Base-by-base conservation (phyloP, 2,113 vertebrate species). In the Junco hyemalis region DNA sequence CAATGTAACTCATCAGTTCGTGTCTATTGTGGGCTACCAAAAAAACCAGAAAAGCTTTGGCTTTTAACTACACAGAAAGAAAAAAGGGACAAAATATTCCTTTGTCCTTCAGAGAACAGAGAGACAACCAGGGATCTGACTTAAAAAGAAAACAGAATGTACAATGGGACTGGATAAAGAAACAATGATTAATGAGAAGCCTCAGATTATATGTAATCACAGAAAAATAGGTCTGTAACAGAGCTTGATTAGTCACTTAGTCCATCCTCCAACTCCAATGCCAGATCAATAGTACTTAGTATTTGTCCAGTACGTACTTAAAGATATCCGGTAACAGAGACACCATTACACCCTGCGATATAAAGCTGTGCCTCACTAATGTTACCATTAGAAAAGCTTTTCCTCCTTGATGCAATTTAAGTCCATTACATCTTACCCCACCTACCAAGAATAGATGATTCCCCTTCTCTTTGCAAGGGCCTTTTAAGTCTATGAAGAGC, bases 211-310 rank as follows among this genome's bases (percentile, higher is more conserved):
- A 69, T 1, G 5, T 88, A 92, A 88, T 94, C 63, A 92, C 15
- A 80, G 63, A 83, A 95, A 95, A 96, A 57, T 14, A 82, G n/a
- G 40, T 76, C 81, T 79, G 61, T n/a, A 76, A 77, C 82, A 73
- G 57, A 90, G 42, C 82, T 38, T 72, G 59, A 92, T 92, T 92
- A 88, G 82, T 65, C 79, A 92, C 42, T 73, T 80, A 56, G 59
- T 82, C 66, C 63, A 65, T 73, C 50, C 54, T 90, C 85, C 90
- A 80, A 25, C 82, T 96, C 86, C 82, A 92, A 66, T 42, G 59
- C 9, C 79, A 94, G 79, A 96, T 96, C 96, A 88, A 96, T 93
- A 94, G 50, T 40, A 88, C 78, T 90, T 80, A 65, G n/a, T 88
- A 59, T 64, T 80, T 90, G 79, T 82, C 64, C 92, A 86, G 81